Base-by-base conservation (phyloP, 2,888 invertebrate genomes). In the Trissoscelio sp. region DNA sequence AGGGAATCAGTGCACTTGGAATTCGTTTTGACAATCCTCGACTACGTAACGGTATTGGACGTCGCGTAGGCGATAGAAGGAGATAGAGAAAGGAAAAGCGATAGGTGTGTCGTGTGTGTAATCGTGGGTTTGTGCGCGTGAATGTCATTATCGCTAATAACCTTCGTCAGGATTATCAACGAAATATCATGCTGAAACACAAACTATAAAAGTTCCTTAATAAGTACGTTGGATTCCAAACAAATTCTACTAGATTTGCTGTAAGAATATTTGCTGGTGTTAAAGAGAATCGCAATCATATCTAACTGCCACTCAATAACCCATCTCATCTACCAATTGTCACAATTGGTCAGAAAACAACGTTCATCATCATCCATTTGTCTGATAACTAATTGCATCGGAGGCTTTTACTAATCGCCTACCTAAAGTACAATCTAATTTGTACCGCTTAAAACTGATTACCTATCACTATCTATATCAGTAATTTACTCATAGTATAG, bases 61-160 rank as follows among this genome's bases (percentile, higher is more conserved):
- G 39, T 70, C 48, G 58, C 48, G 58, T 48, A 62, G 60, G 28
- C 51, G 60, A 58, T 60, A 39, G 60, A 62, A 31, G 57, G 24
- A 58, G 51, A 51, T 51, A 60, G 51, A 51, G 60, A 51, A 60
- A 60, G 39, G 28, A 72, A 60, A 60, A 60, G 39, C 72, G 42
- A 53, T 60, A 53, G 62, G 51, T 72, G 73, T 72, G 72, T 31
- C 60, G 58, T 60, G 60, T 72, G 72, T 73, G 73, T 51, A 44
- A 62, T 31, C 53, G 60, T 62, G 62, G 58, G 39, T 42, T 37
- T 14, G 73, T 62, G 73, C 62, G 62, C 62, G 73, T 73, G 62
- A 73, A 73, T 73, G 60, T 73, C 14, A 60, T 73, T 42, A 53
- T 44, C 53, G 73, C 31, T 70, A 53, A 53, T 51, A 51, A 58